Evolutionary conservation across 2,888 invertebrate species (phyloP).

Genomic region (Chouioia cunea): DNA sequence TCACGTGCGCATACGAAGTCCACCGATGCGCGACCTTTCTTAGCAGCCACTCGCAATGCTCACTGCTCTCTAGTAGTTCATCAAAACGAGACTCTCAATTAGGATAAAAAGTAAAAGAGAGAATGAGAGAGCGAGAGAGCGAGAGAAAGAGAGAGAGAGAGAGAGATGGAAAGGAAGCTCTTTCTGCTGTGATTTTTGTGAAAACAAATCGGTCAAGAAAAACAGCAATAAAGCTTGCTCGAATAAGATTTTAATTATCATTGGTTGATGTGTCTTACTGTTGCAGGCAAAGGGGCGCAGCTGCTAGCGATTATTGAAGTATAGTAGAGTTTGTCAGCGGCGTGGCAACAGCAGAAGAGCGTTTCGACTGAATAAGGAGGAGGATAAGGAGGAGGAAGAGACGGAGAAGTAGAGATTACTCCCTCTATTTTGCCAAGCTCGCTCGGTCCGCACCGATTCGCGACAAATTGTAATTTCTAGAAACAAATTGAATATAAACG

Average conservation of each 20-base stretch:
- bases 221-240: slow-evolving; percentile 40
- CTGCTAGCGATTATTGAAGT: too few species aligned
- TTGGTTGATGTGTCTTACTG: slow-evolving; percentile 22
- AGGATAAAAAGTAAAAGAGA: slow-evolving; percentile 2
- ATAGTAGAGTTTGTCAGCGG: not conserved
- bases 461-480: slow-evolving; percentile 67
- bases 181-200: slow-evolving; percentile 28
- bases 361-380: too few species aligned
- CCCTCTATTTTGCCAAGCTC: slow-evolving; percentile 41
- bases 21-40: not conserved
- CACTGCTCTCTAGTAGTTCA: slow-evolving; percentile 26
- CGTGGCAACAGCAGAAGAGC: not conserved
- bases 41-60: not conserved
- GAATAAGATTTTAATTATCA: slow-evolving; percentile 42
- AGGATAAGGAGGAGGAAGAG: not conserved
- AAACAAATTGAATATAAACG: slow-evolving; percentile 67
- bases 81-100: slow-evolving; percentile 41
- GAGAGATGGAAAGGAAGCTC: slow-evolving; percentile 16
- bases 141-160: not conserved
- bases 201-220: slow-evolving; percentile 37
- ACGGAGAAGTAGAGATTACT: slow-evolving; percentile 21
- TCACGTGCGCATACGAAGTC: slow-evolving; percentile 44
- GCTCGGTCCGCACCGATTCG: slow-evolving; percentile 56
- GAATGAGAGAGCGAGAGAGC: not conserved
- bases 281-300: too few species aligned